Percentiles rank a stretch among this genome's conserved stretches.
phyloP scores from a whole-genome alignment of 1,140 invertebrate species.

The Brachionus manjavacas region DNA sequence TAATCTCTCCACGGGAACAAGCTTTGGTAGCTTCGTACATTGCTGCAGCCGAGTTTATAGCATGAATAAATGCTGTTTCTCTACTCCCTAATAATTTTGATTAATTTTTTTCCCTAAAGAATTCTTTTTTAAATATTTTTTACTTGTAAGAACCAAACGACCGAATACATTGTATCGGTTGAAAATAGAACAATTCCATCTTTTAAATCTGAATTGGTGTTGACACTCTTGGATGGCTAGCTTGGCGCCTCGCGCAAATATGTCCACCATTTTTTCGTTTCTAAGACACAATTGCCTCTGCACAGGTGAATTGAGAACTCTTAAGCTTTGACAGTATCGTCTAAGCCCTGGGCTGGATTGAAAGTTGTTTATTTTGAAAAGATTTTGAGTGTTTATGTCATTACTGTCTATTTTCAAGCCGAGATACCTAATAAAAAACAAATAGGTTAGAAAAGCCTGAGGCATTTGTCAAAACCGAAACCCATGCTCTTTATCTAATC shows the following conservation, averaged over 20 bases:
- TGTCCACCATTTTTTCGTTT: slow-evolving; percentile 17
- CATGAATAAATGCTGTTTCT: slow-evolving; percentile 68
- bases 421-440: slow-evolving; percentile 18
- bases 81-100: slow-evolving; percentile 61
- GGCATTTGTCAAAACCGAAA: background rate
- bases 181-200: slow-evolving; percentile 41
- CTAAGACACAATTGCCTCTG: slow-evolving; percentile 11
- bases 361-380: background rate
- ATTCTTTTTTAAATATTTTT: background rate
- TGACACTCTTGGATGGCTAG: slow-evolving; percentile 37
- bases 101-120: too few relatives aligned
- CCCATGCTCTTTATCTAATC: background rate
- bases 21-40: slow-evolving; percentile 66
- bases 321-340: background rate
- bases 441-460: background rate
- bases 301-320: slow-evolving; percentile 6
- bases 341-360: background rate
- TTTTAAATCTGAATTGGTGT: slow-evolving; percentile 35
- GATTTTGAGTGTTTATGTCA: background rate
- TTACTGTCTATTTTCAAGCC: slow-evolving; percentile 5
- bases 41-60: slow-evolving; percentile 66
- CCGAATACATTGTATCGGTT: slow-evolving; percentile 27
- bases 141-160: background rate
- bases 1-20: slow-evolving; percentile 65
- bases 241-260: background rate